phyloP scores from a whole-genome alignment of 2,888 invertebrate species.

The Mesoligia furuncula region DNA sequence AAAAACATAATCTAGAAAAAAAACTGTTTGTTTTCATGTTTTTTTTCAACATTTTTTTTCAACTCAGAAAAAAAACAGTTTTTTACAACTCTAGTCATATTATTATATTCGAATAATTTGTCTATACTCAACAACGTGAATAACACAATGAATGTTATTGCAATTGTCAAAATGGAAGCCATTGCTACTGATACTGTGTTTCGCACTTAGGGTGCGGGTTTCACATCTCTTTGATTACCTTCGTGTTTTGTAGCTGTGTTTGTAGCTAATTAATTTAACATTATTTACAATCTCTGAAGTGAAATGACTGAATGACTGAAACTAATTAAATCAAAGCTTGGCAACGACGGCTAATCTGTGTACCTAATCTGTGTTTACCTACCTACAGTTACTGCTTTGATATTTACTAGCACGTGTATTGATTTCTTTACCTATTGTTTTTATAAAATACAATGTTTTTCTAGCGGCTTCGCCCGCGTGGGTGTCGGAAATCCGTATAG shows the following conservation, averaged over 20 bases:
- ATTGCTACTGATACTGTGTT: no score
- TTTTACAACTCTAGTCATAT: no score
- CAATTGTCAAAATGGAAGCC: not conserved
- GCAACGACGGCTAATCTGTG: not conserved
- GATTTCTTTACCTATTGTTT: not conserved
- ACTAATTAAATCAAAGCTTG: conserved; percentile 38
- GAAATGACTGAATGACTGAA: conserved; percentile 32
- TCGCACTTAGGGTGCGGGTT: not conserved
- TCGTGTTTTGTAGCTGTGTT: not conserved
- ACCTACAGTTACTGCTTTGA: not conserved
- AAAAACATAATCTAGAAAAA: no score
- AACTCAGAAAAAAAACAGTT: no score
- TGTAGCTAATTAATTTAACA: conserved; percentile 26
- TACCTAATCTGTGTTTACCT: conserved; percentile 11
- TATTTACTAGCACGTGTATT: not conserved
- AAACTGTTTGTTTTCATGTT: no score
- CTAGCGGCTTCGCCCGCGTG: no score
- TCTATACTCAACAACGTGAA: not conserved
- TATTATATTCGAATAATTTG: not conserved
- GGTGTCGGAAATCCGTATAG: no score
- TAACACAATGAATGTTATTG: not conserved
- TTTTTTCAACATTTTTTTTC: no score
- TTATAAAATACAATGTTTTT: not conserved
- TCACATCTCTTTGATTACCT: conserved; percentile 8
- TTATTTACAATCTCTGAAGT: conserved; percentile 35